Base-by-base conservation (phyloP, 2,888 invertebrate species). In the Mythimna pallens region DNA sequence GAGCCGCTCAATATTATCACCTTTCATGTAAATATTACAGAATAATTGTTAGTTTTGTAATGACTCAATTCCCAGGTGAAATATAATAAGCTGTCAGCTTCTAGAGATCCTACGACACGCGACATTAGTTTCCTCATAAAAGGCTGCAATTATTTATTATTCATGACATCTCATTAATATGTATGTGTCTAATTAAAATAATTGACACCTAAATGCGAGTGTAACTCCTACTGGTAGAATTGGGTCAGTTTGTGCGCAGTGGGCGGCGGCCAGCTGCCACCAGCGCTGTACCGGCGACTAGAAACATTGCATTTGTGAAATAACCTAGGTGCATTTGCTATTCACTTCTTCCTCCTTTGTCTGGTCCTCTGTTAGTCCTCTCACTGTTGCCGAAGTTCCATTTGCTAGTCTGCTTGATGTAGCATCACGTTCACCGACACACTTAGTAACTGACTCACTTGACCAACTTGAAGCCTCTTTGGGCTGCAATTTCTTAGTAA, bases 181-280 rank as follows among this genome's bases (percentile, higher is more conserved):
- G 70, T 70, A 80, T 73, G 63, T n/a, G 43, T 72, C 43, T 80
- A 73, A 85, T 85, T 84, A 80, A 76, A 74, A 74, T 85, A 74
- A 82, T 80, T 73, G 74, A 71, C 70, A 66, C 72, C 71, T 71
- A 73, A 72, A 81, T 82, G 76, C 72, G 78, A 82, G 81, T 57
- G 84, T 82, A 78, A 67, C 82, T 82, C 87, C 87, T 86, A 89
- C 86, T 71, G 80, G 73, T 69, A 65, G 74, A 90, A 88, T 85
- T 87, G 84, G 90, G 91, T 88, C 89, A 86, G 67, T 63, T 74
- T 40, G 75, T 61, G 73, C 34, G 72, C 65, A 68, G 90, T 88
- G 89, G 88, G 90, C 78, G 82, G 65, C 63, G 70, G 81, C 81
- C 85, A 83, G 84, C 85, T 82, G 86, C 81, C 66, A 65, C 80